Percentiles rank a stretch among this genome's conserved stretches.
Conservation (phyloP, 1,140 invertebrate species). For the Alviniconcha marisindica region DNA sequence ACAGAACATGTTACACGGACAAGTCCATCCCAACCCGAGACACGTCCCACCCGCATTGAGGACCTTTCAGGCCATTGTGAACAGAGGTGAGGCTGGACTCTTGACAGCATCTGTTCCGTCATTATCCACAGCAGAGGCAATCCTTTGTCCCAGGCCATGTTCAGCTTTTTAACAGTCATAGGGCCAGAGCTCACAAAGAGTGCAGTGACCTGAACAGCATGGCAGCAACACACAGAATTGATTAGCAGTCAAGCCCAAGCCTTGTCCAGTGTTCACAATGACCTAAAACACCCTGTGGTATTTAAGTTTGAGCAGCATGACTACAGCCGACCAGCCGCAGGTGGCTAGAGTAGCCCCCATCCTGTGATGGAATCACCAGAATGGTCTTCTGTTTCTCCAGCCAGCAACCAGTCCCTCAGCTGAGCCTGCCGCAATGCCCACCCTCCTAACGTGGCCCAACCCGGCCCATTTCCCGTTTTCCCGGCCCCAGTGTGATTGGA, state of each 20-base stretch:
- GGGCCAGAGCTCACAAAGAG: no score
- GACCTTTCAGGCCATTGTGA: neutral
- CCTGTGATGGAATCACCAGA: no score
- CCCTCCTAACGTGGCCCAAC: conserved; percentile 61
- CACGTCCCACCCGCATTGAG: conserved; percentile 37
- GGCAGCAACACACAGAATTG: no score
- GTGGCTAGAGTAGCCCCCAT: neutral
- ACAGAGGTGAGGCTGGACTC: neutral
- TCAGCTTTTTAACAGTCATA: no score
- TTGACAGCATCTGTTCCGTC: neutral
- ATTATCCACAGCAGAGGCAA: no score
- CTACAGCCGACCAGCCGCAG: neutral
- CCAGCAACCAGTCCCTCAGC: conserved; percentile 33
- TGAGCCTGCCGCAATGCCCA: conserved; percentile 57
- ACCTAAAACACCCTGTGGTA: neutral
- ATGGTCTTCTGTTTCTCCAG: neutral
- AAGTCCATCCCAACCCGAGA: conserved; percentile 35
- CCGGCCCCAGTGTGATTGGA: conserved; percentile 40
- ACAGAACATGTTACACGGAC: conserved; percentile 34
- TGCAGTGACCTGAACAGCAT: no score
- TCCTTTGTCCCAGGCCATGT: no score
- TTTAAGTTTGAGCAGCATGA: conserved; percentile 21
- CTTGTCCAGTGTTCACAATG: neutral
- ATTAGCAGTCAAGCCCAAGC: neutral
- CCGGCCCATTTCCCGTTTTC: conserved; percentile 56